Evolutionary conservation across 2,888 invertebrate genomes (phyloP).

Genomic region (Ophion ventricosus): DNA sequence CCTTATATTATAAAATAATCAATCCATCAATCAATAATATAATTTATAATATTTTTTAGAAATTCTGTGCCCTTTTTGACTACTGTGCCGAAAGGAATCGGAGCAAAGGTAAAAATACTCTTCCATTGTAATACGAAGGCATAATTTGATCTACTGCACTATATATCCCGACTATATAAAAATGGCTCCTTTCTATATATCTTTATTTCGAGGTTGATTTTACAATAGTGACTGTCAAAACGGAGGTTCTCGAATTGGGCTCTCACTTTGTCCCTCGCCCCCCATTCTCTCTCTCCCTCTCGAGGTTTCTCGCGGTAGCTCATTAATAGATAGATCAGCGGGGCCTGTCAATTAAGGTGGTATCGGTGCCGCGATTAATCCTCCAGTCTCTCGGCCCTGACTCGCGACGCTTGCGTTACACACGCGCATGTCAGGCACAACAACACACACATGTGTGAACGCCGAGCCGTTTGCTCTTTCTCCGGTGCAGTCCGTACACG

Average conservation of each 20-base stretch:
- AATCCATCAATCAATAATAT: no score
- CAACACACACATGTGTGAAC: constrained; percentile 5
- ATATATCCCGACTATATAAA: not conserved
- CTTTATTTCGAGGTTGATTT: not conserved
- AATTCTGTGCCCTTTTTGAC: not conserved
- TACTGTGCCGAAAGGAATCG: not conserved
- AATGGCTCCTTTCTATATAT: not conserved
- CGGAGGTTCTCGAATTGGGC: not conserved
- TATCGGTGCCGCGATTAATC: constrained; percentile 77
- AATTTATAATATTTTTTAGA: not conserved
- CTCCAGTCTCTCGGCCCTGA: constrained; percentile 66
- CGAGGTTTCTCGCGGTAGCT: constrained; percentile 59
- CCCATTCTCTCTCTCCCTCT: constrained; percentile 23
- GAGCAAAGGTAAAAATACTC: not conserved
- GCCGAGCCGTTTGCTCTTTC: constrained; percentile 15
- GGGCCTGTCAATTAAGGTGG: constrained; percentile 77
- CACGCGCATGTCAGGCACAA: not conserved
- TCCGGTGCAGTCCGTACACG: constrained; percentile 13
- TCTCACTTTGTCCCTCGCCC: not conserved
- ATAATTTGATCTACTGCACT: not conserved
- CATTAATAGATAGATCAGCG: constrained; percentile 80
- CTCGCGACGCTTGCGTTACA: constrained; percentile 36
- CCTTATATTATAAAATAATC: no score
- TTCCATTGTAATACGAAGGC: not conserved
- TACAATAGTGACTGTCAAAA: constrained; percentile 8